phyloP scores from a whole-genome alignment of 2,888 invertebrate genomes.

The Himalopsyche japonica region DNA sequence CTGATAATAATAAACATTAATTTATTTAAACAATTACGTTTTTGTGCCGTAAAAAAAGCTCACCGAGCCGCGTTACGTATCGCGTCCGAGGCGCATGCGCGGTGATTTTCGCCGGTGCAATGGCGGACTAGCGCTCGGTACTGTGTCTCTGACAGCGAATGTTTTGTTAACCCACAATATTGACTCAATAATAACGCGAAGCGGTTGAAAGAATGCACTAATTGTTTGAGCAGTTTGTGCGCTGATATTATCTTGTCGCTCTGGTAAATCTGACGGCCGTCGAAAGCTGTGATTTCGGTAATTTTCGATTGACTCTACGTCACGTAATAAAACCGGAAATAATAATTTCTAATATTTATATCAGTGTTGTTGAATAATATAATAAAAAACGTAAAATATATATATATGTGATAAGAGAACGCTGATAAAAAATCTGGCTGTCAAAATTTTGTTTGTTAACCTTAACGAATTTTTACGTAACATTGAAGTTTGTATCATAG shows the following conservation, averaged over 20 bases:
- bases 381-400: not conserved
- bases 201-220: not conserved
- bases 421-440: no score
- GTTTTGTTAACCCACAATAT: not conserved
- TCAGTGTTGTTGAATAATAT: not conserved
- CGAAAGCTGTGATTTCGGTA: not conserved
- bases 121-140: not conserved
- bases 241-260: not conserved
- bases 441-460: no score
- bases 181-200: not conserved
- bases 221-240: not conserved
- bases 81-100: not conserved
- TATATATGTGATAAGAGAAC: no score
- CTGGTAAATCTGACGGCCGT: not conserved
- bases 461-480: no score
- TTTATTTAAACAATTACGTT: not conserved
- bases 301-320: not conserved
- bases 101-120: not conserved
- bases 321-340: not conserved
- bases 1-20: not conserved
- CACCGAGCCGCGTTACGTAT: not conserved
- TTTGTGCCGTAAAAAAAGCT: not conserved
- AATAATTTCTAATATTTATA: not conserved
- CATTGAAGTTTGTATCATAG: no score
- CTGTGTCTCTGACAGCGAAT: not conserved